Conservation (phyloP, 2,797 vertebrate genomes). For the Threskiornis aethiopicus region DNA sequence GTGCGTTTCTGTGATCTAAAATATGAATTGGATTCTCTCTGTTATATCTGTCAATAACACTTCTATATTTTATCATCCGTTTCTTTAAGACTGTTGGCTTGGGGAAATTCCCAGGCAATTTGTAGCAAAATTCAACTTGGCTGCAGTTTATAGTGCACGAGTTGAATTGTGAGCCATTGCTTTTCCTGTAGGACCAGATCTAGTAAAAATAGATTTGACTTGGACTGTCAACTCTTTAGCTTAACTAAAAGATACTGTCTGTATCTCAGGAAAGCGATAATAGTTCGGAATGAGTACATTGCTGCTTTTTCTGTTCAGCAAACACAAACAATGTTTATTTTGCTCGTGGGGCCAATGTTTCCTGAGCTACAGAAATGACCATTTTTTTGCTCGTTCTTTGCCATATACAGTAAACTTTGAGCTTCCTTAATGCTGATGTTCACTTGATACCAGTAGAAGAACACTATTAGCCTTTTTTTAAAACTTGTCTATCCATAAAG, state of each 20-base stretch:
- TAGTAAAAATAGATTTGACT: constrained; percentile 34
- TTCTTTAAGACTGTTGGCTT: constrained; percentile 1
- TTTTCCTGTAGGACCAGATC: constrained; percentile 19
- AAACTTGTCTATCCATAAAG: not conserved
- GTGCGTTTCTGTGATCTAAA: not conserved
- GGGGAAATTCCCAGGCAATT: not conserved
- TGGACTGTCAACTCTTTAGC: not conserved
- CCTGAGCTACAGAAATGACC: constrained; percentile 1
- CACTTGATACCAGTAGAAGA: not conserved
- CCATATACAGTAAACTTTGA: not conserved
- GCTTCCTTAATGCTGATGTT: constrained; percentile 13
- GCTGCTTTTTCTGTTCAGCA: constrained; percentile 38
- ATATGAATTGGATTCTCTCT: not conserved
- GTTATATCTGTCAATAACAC: not conserved
- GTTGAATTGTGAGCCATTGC: not conserved
- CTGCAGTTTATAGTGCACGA: not conserved
- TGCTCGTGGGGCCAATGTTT: constrained; percentile 6
- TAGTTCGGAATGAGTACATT: not conserved
- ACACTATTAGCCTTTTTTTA: not conserved
- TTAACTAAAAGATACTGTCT: constrained; percentile 33
- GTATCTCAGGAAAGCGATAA: constrained; percentile 20
- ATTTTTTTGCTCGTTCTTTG: not conserved
- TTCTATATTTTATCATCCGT: not conserved
- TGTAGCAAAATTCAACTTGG: not conserved
- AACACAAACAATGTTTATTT: constrained; percentile 50